Conservation (phyloP, 2,797 vertebrate genomes). For the Notoglanidium macrostoma region DNA sequence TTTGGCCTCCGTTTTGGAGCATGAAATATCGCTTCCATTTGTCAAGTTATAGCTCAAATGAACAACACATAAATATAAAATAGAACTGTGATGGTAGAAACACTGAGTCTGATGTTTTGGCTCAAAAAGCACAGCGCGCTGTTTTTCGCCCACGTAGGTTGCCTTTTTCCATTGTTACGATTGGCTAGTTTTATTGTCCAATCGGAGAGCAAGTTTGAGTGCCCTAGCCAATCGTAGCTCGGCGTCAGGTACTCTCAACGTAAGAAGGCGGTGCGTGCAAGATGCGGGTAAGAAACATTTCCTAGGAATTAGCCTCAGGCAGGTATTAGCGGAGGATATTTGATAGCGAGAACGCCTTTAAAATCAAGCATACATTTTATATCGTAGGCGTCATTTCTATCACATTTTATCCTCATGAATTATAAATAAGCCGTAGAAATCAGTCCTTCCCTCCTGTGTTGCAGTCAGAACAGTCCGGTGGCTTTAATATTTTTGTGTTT, state of each 20-base stretch:
- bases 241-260: neutral
- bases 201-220: neutral
- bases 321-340: neutral
- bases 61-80: neutral
- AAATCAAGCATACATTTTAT: neutral
- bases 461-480: neutral
- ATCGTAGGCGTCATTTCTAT: neutral
- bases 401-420: neutral
- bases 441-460: neutral
- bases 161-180: neutral
- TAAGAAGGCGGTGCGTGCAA: neutral
- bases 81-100: neutral
- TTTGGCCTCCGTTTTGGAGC: constrained; percentile 83
- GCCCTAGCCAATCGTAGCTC: neutral
- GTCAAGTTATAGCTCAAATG: neutral
- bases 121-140: neutral
- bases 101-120: neutral
- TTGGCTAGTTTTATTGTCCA: constrained; percentile 1
- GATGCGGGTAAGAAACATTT: neutral
- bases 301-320: neutral
- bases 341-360: neutral
- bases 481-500: neutral
- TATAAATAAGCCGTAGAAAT: neutral
- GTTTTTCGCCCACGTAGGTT: neutral
- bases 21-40: constrained; percentile 82